Base-by-base conservation (phyloP, 2,113 vertebrate species). In the Haplotaxodon microlepis region DNA sequence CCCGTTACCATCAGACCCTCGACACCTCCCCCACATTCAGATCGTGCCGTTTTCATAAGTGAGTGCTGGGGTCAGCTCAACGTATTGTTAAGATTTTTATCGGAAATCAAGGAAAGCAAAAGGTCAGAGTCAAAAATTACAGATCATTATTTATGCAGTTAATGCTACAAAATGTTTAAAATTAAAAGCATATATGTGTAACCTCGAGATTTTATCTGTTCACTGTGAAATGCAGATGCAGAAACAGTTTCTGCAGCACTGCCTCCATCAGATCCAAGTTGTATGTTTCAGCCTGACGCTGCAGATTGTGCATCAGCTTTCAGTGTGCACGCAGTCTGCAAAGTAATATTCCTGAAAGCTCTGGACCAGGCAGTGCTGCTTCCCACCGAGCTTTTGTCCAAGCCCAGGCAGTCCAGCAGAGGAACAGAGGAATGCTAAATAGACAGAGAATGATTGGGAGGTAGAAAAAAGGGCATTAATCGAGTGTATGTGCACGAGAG, bases 271-370 rank as follows among this genome's bases (percentile, higher is more conserved):
- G 19, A 84, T 91, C 27, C 34, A 47, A 84, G 84, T 73, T 85
- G 59, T 1, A 80, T 78, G 31, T 86, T 93, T 94, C 69, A 59
- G 61, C 88, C 94, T 95, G 93, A 95, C 89, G 81, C 88, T 92
- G 93, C 93, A 93, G 82, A 91, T 93, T 88, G 84, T 73, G 85
- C 50, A 83, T 50, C 56, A 82, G 50, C 34, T 63, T 84, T 57
- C 24, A 89, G 8, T 9, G 76, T 91, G 50, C 93, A 92, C 71
- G 81, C 91, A 92, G 90, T 88, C 83, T 17, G 53, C 93, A 91
- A 89, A 83, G 93, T 88, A 95, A 95, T 95, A 95, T 94, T 93
- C 91, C 86, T 95, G 94, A 96, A 95, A 96, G 95, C 95, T 87
- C 89, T 90, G 54, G 17, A 85, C 89, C 53, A 27, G 78, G 82